phyloP scores from a whole-genome alignment of 2,888 invertebrate species.

The Thysanoteuthis rhombus region DNA sequence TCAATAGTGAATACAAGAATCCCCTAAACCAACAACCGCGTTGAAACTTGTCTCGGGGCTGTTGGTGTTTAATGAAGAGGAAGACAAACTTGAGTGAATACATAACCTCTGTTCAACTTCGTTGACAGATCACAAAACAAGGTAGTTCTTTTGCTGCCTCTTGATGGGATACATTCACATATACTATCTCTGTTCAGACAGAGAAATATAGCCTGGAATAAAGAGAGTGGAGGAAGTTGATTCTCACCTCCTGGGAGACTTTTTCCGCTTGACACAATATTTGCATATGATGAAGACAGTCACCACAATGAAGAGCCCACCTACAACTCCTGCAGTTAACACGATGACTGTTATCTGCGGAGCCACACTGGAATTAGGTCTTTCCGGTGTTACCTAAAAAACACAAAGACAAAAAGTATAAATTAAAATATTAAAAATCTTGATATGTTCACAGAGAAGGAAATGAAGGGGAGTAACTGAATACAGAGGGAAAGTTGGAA shows the following conservation, averaged over 20 bases:
- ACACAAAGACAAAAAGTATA: neutral
- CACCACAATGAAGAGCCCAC: slow-evolving; percentile 68
- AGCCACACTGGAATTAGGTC: slow-evolving; percentile 39
- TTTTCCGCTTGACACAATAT: slow-evolving; percentile 65
- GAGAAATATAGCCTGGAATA: neutral
- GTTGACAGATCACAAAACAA: too few species aligned
- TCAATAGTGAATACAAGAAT: too few species aligned
- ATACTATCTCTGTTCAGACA: neutral
- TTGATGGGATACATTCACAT: too few species aligned
- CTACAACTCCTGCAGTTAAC: slow-evolving; percentile 67
- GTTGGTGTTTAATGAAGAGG: too few species aligned
- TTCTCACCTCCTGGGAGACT: slow-evolving; percentile 50
- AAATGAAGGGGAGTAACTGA: neutral
- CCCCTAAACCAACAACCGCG: too few species aligned
- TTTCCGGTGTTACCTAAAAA: slow-evolving; percentile 28
- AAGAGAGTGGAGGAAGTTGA: neutral
- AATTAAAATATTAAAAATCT: neutral
- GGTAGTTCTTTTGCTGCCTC: too few species aligned
- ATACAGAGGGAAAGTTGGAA: neutral
- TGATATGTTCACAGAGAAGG: neutral
- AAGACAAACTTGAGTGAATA: too few species aligned
- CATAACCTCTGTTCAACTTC: too few species aligned
- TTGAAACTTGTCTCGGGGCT: too few species aligned
- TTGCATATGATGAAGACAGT: slow-evolving; percentile 68
- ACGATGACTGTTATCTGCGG: slow-evolving; percentile 65